These are phyloP conservation scores for Podarcis lilfordi DNA, from an alignment of 2,797 vertebrate species.

Conservation along the genomic window DNA sequence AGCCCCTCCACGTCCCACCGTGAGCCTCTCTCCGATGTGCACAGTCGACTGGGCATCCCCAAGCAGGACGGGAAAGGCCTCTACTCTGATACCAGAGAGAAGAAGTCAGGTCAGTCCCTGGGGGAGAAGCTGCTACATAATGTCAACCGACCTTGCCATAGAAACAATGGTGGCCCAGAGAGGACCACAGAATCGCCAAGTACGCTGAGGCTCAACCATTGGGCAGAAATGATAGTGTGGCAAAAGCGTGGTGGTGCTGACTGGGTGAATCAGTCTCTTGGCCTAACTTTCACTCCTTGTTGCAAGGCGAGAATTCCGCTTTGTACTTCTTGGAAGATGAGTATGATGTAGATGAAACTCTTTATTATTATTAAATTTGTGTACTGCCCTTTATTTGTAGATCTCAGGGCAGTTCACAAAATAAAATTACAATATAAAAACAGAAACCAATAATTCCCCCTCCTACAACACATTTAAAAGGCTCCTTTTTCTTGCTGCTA, in stretches of 20 bases:
- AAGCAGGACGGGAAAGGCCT: slow-evolving; percentile 83
- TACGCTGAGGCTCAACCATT: not conserved
- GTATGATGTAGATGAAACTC: not conserved
- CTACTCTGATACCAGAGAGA: slow-evolving; percentile 87
- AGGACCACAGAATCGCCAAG: not conserved
- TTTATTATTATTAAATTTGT: too few species aligned
- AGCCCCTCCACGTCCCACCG: slow-evolving; percentile 77
- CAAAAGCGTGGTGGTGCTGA: not conserved
- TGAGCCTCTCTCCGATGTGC: slow-evolving; percentile 90
- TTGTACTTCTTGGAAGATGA: not conserved
- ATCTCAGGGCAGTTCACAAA: too few species aligned
- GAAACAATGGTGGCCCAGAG: not conserved
- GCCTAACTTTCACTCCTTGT: not conserved
- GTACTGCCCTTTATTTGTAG: too few species aligned
- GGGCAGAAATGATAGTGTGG: not conserved
- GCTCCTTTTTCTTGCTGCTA: not conserved
- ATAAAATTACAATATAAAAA: too few species aligned
- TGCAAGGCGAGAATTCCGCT: not conserved
- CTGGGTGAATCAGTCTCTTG: not conserved
- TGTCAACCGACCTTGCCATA: not conserved
- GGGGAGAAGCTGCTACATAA: not conserved
- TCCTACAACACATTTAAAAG: too few species aligned
- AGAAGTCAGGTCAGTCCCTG: slow-evolving; percentile 84
- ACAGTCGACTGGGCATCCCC: slow-evolving; percentile 90
- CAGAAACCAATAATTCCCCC: too few species aligned